Conservation (phyloP, 2,888 invertebrate species). For the Xiphydria camelus region DNA sequence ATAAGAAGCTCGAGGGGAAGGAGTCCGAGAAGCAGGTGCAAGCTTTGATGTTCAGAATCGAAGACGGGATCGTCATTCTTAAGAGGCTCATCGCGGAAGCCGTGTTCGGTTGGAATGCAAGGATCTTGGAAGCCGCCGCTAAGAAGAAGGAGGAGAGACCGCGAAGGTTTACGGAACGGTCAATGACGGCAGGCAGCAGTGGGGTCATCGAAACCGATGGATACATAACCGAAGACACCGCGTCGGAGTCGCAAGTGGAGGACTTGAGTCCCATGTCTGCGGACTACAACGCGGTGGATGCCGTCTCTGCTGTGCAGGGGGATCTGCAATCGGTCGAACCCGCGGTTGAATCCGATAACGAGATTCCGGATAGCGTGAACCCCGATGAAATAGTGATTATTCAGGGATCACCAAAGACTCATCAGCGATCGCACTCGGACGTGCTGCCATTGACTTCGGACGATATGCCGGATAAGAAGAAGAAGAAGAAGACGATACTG, state of each 20-base stretch:
- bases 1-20: constrained; percentile 52
- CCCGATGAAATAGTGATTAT: constrained; percentile 45
- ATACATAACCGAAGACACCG: constrained; percentile 51
- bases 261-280: constrained; percentile 52
- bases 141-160: constrained; percentile 56
- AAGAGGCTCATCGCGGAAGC: constrained; percentile 72
- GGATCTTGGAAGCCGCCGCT: constrained; percentile 56
- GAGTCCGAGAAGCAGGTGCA: constrained; percentile 42
- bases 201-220: constrained; percentile 42
- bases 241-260: constrained; percentile 52
- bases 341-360: constrained; percentile 45
- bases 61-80: constrained; percentile 67
- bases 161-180: constrained; percentile 40
- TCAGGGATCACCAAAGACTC: constrained; percentile 48
- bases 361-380: constrained; percentile 34
- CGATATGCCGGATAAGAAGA: constrained; percentile 55
- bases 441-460: constrained; percentile 40
- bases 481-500: constrained; percentile 69
- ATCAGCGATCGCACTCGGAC: constrained; percentile 59
- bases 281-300: constrained; percentile 52
- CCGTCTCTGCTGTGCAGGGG: constrained; percentile 36
- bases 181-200: constrained; percentile 27
- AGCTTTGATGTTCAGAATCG: constrained; percentile 50
- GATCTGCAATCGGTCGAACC: constrained; percentile 35
- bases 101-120: constrained; percentile 71